Evolutionary conservation across 2,113 vertebrate genomes (phyloP), one percentile per base, ranked within the genome.

Genomic region (Leucopsar rothschildi): DNA sequence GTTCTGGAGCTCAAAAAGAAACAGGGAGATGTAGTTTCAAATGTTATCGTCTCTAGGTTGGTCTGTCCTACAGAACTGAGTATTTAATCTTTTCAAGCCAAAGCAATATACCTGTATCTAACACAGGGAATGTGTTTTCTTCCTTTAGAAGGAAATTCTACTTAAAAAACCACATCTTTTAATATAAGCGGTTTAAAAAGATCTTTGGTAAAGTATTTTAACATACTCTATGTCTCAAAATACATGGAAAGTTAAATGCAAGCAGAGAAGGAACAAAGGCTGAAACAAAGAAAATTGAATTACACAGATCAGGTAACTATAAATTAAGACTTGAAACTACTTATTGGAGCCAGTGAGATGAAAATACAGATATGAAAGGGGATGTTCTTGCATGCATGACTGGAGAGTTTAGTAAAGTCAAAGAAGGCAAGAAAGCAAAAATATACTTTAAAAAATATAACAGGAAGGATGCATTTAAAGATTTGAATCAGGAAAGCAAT

Each of bases 401-500:
- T 47, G 70, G 66, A 71, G 22, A 55, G 28, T 25, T 71, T 82
- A 39, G 8, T 87, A 59, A 79, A 79, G 24, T 33, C 47, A 56
- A 83, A 87, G 66, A 89, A 93, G 8, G 11, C 16, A 56, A 86
- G 81, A 79, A 84, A 85, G 45, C 25, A 60, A 89, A 95, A 80
- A 49, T n/a, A n/a, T 2, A n/a, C 40, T 21, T 75, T 16, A 20
- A 75, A 86, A 53, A 29, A 17, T 37, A 44, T 37, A 56, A 23
- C 47, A 39, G 47, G 39, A 33, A 77, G 56, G 17, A 77, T 50
- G 3, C 19, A 47, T 28, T 70, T 77, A 70, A 78, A 83, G 9
- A 66, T 66, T 52, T 81, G 33, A 70, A n/a, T 78, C 35, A 87
- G 37, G 73, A 81, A 75, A 52, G 25, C 20, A 75, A 19, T 56